phyloP scores from a whole-genome alignment of 2,888 invertebrate genomes.

The Hypolimnas misippus region DNA sequence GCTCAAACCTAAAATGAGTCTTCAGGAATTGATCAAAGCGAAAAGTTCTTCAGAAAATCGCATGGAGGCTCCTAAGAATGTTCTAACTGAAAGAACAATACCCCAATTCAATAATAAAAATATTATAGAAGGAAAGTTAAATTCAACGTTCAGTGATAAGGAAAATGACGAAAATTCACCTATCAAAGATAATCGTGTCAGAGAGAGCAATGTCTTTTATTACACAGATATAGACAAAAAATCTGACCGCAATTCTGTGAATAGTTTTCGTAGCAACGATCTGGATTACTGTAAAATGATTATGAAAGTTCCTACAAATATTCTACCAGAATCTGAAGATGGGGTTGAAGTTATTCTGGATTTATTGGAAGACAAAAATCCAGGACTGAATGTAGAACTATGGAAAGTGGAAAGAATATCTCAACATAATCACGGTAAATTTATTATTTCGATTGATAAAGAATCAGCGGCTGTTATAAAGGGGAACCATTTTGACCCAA shows the following conservation, averaged over 20 bases:
- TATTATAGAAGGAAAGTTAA: conserved; percentile 13
- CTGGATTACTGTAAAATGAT: conserved; percentile 56
- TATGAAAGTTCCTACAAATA: conserved; percentile 61
- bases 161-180: conserved; percentile 24
- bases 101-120: not conserved
- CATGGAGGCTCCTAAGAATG: not conserved
- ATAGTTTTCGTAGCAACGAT: conserved; percentile 27
- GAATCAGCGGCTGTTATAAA: conserved; percentile 63
- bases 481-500: conserved; percentile 59
- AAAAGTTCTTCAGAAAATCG: conserved; percentile 4
- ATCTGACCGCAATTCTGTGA: conserved; percentile 46
- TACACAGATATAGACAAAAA: conserved; percentile 20
- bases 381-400: conserved; percentile 67
- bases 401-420: conserved; percentile 63
- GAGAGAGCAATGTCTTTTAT: conserved; percentile 36
- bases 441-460: conserved; percentile 61
- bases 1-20: conserved; percentile 58
- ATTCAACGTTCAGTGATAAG: conserved; percentile 10
- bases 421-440: conserved; percentile 61
- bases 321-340: conserved; percentile 66
- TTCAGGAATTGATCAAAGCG: conserved; percentile 57
- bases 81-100: conserved; percentile 1
- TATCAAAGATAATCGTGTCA: conserved; percentile 19
- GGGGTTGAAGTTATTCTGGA: conserved; percentile 70
- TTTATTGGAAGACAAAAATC: conserved; percentile 71